Evolutionary conservation across 1,140 invertebrate genomes (phyloP), one percentile per base, ranked within the genome.

Genomic region (Drosophila azteca): DNA sequence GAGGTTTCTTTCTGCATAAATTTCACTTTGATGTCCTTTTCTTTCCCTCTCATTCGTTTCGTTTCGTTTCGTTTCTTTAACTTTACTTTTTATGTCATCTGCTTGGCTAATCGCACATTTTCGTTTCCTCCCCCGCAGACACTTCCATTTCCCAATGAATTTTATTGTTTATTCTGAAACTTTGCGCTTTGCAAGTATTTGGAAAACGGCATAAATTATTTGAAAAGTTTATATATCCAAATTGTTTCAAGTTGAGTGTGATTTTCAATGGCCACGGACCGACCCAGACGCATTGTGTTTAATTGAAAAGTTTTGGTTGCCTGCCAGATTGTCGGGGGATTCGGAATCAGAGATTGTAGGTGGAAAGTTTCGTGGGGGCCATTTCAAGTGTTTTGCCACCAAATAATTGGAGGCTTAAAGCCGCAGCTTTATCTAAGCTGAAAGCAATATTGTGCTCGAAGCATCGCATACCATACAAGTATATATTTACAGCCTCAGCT

Each of bases 131-230:
- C n/a, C 5, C 31, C 39, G 31, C 46, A 44, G 49, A 45, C 64
- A 63, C 64, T 73, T 75, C 31, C 31, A 39, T 74, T 77, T n/a
- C 24, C 69, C 77, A 67, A 79, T 87, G 74, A 85, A 78, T 84
- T 84, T 70, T 22, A 81, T 77, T 74, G 79, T 77, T 61, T 85
- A 51, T 78, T 59, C 53, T 31, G 20, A 29, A 73, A 81, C 48
- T 79, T 83, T 66, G 26, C 50, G 59, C 55, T 52, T 64, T 61
- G 26, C 71, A 80, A 82, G 65, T 82, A 70, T 71, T 81, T 53
- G 61, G 49, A 68, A 74, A 75, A 87, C 55, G 77, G 69, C 78
- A 85, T 85, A 85, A 87, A 75, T 85, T 81, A 85, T 85, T 76
- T 68, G 78, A 81, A 85, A 85, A 85, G 73, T 87, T 85, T 69